Evolutionary conservation across 23 tunicate genomes (phyloP).

Genomic region (Trididemnum nubilum): DNA sequence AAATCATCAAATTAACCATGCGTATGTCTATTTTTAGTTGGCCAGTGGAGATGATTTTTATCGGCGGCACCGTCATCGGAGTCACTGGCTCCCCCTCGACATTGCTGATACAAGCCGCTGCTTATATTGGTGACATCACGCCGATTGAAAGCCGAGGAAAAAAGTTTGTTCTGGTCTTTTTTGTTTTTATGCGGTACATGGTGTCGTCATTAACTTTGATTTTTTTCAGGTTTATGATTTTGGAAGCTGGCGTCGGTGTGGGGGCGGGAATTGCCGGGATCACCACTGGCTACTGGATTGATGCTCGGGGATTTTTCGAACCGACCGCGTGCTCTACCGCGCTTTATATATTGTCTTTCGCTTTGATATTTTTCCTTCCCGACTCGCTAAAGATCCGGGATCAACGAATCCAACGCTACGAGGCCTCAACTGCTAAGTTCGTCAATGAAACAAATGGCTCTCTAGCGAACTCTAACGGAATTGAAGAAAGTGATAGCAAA

Average conservation of each 20-base stretch:
- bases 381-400: conserved; percentile 36
- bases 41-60: conserved; percentile 38
- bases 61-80: conserved; percentile 52
- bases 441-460: no score
- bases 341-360: conserved; percentile 8
- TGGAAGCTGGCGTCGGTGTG: conserved; percentile 65
- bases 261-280: conserved; percentile 83
- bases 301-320: conserved; percentile 58
- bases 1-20: no score
- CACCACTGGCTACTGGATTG: conserved; percentile 68
- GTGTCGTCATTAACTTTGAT: no score
- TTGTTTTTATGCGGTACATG: no score
- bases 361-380: conserved; percentile 52
- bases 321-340: conserved; percentile 42
- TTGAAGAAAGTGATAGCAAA: no score
- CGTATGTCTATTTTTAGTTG: conserved; percentile 43
- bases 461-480: no score
- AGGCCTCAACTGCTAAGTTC: no score
- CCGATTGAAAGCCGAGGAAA: conserved; percentile 38
- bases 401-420: no score
- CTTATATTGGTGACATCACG: conserved; percentile 71
- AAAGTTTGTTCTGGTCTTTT: conserved; percentile 53
- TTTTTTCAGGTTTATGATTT: conserved; percentile 59
- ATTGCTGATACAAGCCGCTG: conserved; percentile 63
- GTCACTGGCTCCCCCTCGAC: conserved; percentile 67